Base-by-base conservation (phyloP, 2,797 vertebrate species). In the Momotus momota region DNA sequence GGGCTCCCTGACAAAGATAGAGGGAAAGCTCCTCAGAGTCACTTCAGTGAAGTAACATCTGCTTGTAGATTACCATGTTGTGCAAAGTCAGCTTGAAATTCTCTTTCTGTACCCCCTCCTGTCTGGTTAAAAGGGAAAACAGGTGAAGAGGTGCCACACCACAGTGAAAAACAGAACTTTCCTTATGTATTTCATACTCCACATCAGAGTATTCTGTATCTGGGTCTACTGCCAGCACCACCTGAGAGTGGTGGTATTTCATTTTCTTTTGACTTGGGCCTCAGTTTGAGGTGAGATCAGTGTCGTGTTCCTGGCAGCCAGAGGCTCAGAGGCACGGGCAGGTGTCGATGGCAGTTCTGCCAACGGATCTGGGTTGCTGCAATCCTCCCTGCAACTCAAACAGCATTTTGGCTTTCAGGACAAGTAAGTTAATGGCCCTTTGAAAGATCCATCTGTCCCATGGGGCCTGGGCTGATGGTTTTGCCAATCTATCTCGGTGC, bases 191-290 rank as follows among this genome's bases (percentile, higher is more conserved):
- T 69, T 61, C 21, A 0, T 35, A 10, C 25, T 82, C 14, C 14
- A 2, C 51, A 22, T 21, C 5, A 0, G 23, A 57, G 19, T 14
- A 51, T 45, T 43, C 35, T 25, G 7, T 25, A 1, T 14, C 22
- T 2, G 17, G 46, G 35, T 51, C 46, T 82, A 46, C 64, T 73
- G 71, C 43, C 81, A 57, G 43, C 58, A 52, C 8, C 40, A 10
- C 26, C 55, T 54, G 0, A 1, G 22, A 35, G 23, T 3, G 6
- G 46, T 6, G 49, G 38, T 7, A 2, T 38, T 60, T 38, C 0
- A 6, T 69, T 69, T 55, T 17, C 20, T 33, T 58, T 27, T 9
- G 51, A 14, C 35, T 43, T 6, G 46, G 46, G 18, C 43, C 65
- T n/a, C 4, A 3, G 23, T 43, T 14, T 31, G 81, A 51, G 79